Base-by-base conservation (phyloP, 2,888 invertebrate genomes). In the Steromphala cineraria region DNA sequence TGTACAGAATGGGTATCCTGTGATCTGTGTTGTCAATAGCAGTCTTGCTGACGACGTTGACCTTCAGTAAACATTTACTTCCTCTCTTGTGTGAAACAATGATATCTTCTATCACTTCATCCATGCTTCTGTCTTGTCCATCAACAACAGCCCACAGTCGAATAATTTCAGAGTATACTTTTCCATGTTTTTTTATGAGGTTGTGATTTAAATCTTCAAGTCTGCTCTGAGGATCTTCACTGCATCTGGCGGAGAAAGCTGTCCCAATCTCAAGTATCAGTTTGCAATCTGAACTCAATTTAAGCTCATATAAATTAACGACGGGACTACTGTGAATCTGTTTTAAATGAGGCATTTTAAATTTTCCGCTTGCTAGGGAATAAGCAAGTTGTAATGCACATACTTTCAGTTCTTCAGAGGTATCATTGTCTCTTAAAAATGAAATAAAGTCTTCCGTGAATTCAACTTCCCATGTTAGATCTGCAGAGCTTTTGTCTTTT, bases 381-480 rank as follows among this genome's bases (percentile, higher is more conserved):
- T 89, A 86, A 19, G 90, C 86, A 53, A 87, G 86, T 8, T 82
- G 75, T 3, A 91, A 84, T 24, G 88, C 83, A 1, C 87, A 81
- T n/a, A 82, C 82, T 80, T 89, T 90, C 15, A 89, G 79, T n/a
- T 83, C 82, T 0, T 85, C 79, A 0, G 85, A 75, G 17, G 90
- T 84, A 21, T 84, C 84, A 67, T 87, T 87, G 78, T 89, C 87
- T 13, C 85, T 81, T 24, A 89, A 78, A 0, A 86, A 87, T 78
- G 86, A 89, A 87, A 88, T 88, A 19, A 88, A 88, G n/a, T 89
- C 89, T 15, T 87, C 87, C 15, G 91, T 91, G 82, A 91, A 91
- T 77, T 91, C 91, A 17, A 91, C 88, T 36, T 91, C 91, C 91
- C 91, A 91, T 24, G 86, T 88, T 62, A 91, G 78, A 75, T 88